A percentile compares a stretch with the other conserved stretches of the same genome.
phyloP scores from a whole-genome alignment of 2,113 vertebrate species.

The Suricata suricatta region DNA sequence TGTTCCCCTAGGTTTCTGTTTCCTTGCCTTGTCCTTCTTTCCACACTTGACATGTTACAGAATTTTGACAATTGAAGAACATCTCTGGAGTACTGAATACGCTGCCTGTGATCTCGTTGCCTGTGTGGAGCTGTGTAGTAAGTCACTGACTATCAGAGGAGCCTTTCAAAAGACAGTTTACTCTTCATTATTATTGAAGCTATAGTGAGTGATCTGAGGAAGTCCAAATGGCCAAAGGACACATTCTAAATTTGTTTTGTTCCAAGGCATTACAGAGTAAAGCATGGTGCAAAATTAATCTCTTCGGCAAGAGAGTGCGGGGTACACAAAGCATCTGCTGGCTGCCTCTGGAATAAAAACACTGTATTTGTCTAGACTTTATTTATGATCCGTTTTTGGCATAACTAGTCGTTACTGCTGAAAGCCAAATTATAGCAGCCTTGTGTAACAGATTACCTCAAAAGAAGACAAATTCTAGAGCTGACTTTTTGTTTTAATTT shows the following conservation, averaged over 20 bases:
- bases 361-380: conserved; percentile 58
- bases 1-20: conserved; percentile 62
- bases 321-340: conserved; percentile 68
- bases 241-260: conserved; percentile 43
- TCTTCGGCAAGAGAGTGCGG: conserved; percentile 52
- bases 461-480: conserved; percentile 65
- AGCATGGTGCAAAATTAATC: conserved; percentile 52
- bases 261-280: conserved; percentile 36
- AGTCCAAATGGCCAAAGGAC: conserved; percentile 50
- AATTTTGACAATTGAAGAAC: conserved; percentile 75
- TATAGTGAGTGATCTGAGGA: conserved; percentile 40
- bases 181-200: conserved; percentile 52
- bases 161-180: conserved; percentile 47
- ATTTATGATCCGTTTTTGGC: conserved; percentile 75
- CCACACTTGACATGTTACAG: conserved; percentile 66
- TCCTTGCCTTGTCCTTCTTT: conserved; percentile 63
- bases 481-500: background rate
- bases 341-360: conserved; percentile 73
- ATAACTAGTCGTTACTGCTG: conserved; percentile 61
- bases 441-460: conserved; percentile 54
- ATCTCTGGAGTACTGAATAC: conserved; percentile 68
- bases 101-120: conserved; percentile 45
- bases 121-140: background rate
- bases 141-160: conserved; percentile 23
- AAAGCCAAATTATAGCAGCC: conserved; percentile 66